A percentile compares a stretch with the other conserved stretches of the same genome.
Evolutionary conservation across 2,113 vertebrate species (phyloP).

Genomic region (Tachysurus vachellii): DNA sequence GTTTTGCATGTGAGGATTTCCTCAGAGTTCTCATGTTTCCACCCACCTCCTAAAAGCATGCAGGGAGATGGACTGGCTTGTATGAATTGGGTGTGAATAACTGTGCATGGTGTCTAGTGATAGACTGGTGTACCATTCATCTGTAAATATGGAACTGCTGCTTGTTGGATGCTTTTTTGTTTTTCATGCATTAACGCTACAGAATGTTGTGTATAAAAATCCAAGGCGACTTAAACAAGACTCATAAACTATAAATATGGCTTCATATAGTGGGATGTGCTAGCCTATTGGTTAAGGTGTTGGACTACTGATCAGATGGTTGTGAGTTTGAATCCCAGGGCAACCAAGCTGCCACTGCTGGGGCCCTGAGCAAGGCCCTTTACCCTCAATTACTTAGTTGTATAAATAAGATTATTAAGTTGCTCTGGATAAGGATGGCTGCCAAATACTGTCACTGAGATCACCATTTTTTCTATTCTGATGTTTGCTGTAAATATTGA

Average conservation of each 20-base stretch:
- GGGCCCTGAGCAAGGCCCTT: too few relatives aligned
- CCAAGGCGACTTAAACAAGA: not conserved
- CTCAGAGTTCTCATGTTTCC: not conserved
- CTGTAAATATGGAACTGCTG: not conserved
- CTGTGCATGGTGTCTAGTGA: not conserved
- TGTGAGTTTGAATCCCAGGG: too few relatives aligned
- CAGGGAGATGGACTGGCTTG: not conserved
- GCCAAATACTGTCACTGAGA: not conserved
- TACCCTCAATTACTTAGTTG: too few relatives aligned
- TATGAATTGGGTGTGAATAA: not conserved
- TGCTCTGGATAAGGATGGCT: too few relatives aligned
- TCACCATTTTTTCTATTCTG: not conserved
- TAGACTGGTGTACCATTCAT: not conserved
- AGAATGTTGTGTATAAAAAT: not conserved
- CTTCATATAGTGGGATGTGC: too few relatives aligned
- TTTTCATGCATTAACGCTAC: not conserved
- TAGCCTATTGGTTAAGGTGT: too few relatives aligned
- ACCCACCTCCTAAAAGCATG: not conserved
- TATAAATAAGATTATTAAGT: too few relatives aligned
- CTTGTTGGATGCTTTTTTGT: not conserved
- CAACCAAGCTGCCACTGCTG: too few relatives aligned
- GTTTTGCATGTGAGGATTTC: not conserved
- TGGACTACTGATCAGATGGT: too few relatives aligned
- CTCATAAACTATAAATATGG: too few relatives aligned
- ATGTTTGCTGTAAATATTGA: not conserved